Evolutionary conservation across 2,888 invertebrate species (phyloP), one percentile per base, ranked within the genome.

Genomic region (Galerucella pusilla): DNA sequence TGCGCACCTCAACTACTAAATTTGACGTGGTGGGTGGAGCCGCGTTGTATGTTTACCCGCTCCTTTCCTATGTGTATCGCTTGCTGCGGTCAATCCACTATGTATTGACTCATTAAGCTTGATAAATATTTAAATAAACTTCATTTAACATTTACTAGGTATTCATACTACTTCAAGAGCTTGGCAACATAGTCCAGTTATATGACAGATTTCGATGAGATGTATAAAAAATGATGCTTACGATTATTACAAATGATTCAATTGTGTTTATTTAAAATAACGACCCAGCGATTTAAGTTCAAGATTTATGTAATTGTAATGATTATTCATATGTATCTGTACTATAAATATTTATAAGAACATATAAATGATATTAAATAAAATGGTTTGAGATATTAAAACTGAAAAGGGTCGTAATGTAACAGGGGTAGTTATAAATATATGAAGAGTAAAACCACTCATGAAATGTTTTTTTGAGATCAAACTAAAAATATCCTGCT

Each of bases 361-460:
- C 72, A 77, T 71, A 68, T 66, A 69, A 74, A 75, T 75, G 74
- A 70, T 68, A 73, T 75, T 75, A 75, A 75, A 75, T 69, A 67
- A 76, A 75, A 77, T 77, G 77, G 35, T 78, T 61, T 71, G 78
- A 76, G 73, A 74, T 78, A 76, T 78, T 78, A 78, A 74, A 72
- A 76, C 68, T 73, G 60, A 65, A 68, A 71, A 68, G 71, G 74
- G 69, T 49, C 60, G 63, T 60, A 73, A 75, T 78, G 75, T 76
- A 73, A 70, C 20, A 61, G 28, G 71, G 68, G 63, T n/a, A 61
- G 68, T 42, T 45, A 65, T 65, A 65, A 46, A 64, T 3, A 49
- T 65, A 54, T 71, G 65, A 46, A 67, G 52, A 20, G 54, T 60
- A 66, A 73, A 72, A 74, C 69, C 63, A 77, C 75, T 68, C 57